Evolutionary conservation across 1,140 invertebrate species (phyloP).

Genomic region (Pseudomyrmex gracilis): DNA sequence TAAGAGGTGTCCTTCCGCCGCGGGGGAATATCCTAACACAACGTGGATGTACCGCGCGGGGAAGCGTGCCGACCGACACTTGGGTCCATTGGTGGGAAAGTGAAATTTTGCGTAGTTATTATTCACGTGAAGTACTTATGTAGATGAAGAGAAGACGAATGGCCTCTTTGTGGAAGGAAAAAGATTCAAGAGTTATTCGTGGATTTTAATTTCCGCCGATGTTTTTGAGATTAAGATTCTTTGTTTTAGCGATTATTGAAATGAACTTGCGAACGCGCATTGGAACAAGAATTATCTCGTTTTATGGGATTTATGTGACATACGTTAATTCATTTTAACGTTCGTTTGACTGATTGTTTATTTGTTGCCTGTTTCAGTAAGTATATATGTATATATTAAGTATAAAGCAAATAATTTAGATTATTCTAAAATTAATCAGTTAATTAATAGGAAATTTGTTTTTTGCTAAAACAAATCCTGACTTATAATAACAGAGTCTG

Average conservation of each 20-base stretch:
- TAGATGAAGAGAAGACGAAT: background rate
- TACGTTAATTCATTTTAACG: slow-evolving; percentile 4
- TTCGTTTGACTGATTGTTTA: background rate
- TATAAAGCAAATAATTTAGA: too few species aligned
- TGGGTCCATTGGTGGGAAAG: slow-evolving; percentile 1
- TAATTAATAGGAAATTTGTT: background rate
- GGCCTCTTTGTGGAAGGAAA: background rate
- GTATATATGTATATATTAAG: too few species aligned
- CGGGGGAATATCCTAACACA: background rate
- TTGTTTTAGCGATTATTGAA: background rate
- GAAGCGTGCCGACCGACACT: background rate
- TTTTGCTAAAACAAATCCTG: slow-evolving; percentile 1
- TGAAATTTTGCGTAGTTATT: background rate
- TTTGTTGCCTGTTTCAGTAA: background rate
- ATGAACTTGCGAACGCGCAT: slow-evolving; percentile 16
- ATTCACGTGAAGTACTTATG: background rate
- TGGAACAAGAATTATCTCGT: slow-evolving; percentile 4
- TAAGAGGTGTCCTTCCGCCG: background rate
- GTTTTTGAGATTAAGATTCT: slow-evolving; percentile 1
- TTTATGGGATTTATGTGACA: background rate
- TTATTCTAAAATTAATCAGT: background rate
- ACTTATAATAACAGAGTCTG: slow-evolving; percentile 12
- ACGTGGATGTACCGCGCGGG: background rate
- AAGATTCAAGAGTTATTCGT: background rate
- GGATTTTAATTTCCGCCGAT: background rate